Conservation (phyloP, 2,888 invertebrate genomes). For the Panopea generosa region DNA sequence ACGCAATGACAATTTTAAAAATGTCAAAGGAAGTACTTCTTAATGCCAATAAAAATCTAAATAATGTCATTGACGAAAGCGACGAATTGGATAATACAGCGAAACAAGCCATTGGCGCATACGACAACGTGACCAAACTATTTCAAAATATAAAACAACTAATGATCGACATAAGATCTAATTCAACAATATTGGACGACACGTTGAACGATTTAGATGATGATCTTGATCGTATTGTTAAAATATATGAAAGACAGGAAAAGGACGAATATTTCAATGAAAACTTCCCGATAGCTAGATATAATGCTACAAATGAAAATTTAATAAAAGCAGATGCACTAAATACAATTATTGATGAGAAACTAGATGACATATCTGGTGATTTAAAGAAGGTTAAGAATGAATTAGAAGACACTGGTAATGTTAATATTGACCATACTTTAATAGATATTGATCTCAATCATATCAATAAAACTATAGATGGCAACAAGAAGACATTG, state of each 20-base stretch:
- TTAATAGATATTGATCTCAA: background rate
- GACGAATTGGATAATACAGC: background rate
- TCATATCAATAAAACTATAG: background rate
- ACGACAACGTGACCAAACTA: background rate
- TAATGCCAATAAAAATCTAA: too few species aligned
- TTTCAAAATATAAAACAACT: background rate
- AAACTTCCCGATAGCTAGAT: background rate
- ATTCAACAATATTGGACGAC: background rate
- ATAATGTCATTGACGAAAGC: background rate
- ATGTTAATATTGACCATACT: background rate
- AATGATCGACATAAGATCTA: background rate
- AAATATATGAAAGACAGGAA: background rate
- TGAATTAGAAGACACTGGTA: background rate
- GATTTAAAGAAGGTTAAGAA: background rate
- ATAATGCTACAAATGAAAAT: background rate
- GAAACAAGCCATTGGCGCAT: background rate
- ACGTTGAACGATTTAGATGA: background rate
- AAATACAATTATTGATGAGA: background rate
- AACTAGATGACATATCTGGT: background rate
- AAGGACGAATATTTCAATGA: constrained; percentile 2
- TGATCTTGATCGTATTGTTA: background rate
- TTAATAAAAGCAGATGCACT: background rate
- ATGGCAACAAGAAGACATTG: background rate
- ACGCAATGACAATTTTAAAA: too few species aligned
- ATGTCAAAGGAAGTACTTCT: too few species aligned